Evolutionary conservation across 2,888 invertebrate species (phyloP).

Genomic region (Lasioglossum villosulum): DNA sequence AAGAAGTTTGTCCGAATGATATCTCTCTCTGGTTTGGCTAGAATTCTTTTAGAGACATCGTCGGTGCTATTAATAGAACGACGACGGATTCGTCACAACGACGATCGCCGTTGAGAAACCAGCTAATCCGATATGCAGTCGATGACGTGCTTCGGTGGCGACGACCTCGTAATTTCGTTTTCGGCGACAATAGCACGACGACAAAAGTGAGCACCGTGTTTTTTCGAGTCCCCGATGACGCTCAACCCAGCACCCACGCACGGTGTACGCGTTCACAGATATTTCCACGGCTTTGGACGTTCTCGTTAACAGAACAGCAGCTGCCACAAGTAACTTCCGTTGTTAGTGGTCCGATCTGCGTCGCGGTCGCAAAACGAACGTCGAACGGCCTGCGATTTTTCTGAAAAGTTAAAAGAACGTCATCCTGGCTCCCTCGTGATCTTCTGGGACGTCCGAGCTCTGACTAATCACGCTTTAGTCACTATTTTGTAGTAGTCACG

Average conservation of each 20-base stretch:
- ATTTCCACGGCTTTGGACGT: slow-evolving; percentile 21
- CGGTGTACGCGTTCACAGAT: background rate
- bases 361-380: background rate
- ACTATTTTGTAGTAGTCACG: background rate
- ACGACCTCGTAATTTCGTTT: slow-evolving; percentile 53
- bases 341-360: slow-evolving; percentile 29
- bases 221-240: slow-evolving; percentile 13
- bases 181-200: slow-evolving; percentile 34
- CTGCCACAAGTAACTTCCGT: slow-evolving; percentile 48
- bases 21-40: background rate
- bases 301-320: slow-evolving; percentile 22
- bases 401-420: slow-evolving; percentile 14
- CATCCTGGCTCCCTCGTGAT: slow-evolving; percentile 3
- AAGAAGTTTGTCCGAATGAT: background rate
- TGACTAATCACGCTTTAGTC: slow-evolving; percentile 29
- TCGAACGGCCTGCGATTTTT: background rate
- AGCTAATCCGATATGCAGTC: slow-evolving; percentile 19
- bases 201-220: slow-evolving; percentile 31
- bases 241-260: slow-evolving; percentile 33
- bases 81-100: background rate
- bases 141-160: slow-evolving; percentile 48
- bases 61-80: background rate
- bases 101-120: background rate
- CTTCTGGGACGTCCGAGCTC: background rate
- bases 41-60: background rate